Conservation (phyloP, 2,888 invertebrate genomes). For the Parnassius mnemosyne region DNA sequence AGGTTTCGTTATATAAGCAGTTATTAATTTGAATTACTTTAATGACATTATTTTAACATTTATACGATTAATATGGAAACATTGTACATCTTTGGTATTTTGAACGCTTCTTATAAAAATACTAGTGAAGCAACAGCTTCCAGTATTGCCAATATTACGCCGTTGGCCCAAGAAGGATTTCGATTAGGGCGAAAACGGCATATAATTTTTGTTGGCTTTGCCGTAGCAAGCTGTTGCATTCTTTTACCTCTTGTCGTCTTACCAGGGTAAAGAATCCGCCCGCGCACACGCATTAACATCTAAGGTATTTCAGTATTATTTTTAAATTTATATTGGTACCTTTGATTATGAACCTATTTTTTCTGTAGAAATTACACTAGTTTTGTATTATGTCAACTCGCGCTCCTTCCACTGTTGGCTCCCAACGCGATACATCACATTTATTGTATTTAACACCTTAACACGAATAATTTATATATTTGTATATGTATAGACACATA, state of each 20-base stretch:
- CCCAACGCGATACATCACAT: conserved; percentile 61
- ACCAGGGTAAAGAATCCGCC: conserved; percentile 37
- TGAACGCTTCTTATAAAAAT: conserved; percentile 32
- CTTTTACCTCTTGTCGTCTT: conserved; percentile 7
- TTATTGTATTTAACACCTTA: conserved; percentile 74
- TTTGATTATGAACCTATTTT: conserved; percentile 84
- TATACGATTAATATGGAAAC: conserved; percentile 18
- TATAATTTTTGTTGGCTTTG: conserved; percentile 31
- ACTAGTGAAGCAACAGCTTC: conserved; percentile 26
- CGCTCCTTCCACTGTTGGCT: conserved; percentile 69
- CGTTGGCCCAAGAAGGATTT: not conserved
- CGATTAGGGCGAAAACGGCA: conserved; percentile 25
- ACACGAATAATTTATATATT: conserved; percentile 62
- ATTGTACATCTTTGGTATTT: conserved; percentile 23
- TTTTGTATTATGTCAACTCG: conserved; percentile 56
- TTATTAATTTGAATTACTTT: conserved; percentile 20
- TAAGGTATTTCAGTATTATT: conserved; percentile 70
- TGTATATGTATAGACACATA: conserved; percentile 63
- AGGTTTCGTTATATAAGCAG: conserved; percentile 18
- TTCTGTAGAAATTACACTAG: conserved; percentile 81
- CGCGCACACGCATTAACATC: conserved; percentile 65
- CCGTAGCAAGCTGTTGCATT: conserved; percentile 32
- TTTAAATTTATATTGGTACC: conserved; percentile 84
- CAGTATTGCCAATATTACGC: conserved; percentile 21
- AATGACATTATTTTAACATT: conserved; percentile 15